Evolutionary conservation across 2,113 vertebrate genomes (phyloP), one percentile per base, ranked within the genome.

Genomic region (Synchiropus splendidus): DNA sequence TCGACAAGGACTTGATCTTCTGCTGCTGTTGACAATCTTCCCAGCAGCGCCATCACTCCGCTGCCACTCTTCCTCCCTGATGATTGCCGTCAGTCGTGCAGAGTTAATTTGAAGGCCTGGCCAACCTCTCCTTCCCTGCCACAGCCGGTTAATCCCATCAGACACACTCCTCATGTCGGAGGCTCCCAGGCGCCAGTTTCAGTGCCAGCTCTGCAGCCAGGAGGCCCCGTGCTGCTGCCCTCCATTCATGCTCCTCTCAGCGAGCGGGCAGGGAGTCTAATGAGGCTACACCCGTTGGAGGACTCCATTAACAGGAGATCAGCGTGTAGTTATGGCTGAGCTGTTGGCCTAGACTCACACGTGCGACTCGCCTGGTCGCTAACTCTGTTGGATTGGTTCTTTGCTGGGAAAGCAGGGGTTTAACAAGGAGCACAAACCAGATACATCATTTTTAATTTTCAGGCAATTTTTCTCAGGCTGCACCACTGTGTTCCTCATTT

Each of bases 121-220:
- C 48, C 72, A 56, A 56, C 55, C 65, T 60, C 62, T 66, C 65
- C 36, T 61, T 52, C 44, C 60, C 70, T 58, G 31, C 58, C 52
- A 65, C 58, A 66, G 70, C 63, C 63, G 55, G 73, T 70, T 81
- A 78, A 77, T 85, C 77, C 70, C 74, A 76, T 82, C 61, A 78
- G 78, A 81, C 61, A 62, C 76, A 65, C 61, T 45, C 51, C 67
- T 72, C 64, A 66, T 62, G 75, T 82, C 59, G 55, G 56, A 43
- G 67, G 53, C 55, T 63, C 61, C 67, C 61, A 72, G 60, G 71
- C 71, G 65, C 61, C 70, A 77, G 41, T 71, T 52, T 57, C 63
- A 50, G 44, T 61, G 74, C 74, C 77, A 76, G 49, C 40, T 56
- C 61, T 64, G 54, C 64, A 66, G 58, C 72, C 63, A 69, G 61